Conservation (phyloP, 2,797 vertebrate species). For the Lycodopsis pacificus region DNA sequence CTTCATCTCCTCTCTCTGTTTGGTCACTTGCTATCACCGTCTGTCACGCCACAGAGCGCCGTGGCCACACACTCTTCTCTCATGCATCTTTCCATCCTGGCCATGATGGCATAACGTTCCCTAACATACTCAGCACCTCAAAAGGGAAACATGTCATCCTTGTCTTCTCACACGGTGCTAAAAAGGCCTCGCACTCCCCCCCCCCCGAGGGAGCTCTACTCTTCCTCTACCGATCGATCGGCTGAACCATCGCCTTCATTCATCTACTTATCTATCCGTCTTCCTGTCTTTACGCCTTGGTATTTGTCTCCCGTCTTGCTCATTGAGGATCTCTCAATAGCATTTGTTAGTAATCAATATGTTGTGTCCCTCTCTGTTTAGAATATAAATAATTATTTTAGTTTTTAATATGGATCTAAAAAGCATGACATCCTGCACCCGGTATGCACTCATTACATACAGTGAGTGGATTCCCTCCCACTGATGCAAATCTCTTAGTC, state of each 20-base stretch:
- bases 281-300: slow-evolving; percentile 66
- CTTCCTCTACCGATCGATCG: slow-evolving; percentile 78
- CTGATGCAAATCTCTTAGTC: slow-evolving; percentile 57
- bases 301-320: slow-evolving; percentile 61
- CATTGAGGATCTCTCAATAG: slow-evolving; percentile 54
- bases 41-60: slow-evolving; percentile 74
- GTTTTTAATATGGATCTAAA: slow-evolving; percentile 37
- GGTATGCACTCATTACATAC: slow-evolving; percentile 15
- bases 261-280: slow-evolving; percentile 72
- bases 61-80: slow-evolving; percentile 58
- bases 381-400: slow-evolving; percentile 61
- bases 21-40: slow-evolving; percentile 75
- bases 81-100: slow-evolving; percentile 60
- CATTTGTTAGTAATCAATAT: slow-evolving; percentile 61
- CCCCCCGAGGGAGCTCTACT: slow-evolving; percentile 64
- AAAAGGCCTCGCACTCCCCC: slow-evolving; percentile 64
- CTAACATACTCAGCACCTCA: slow-evolving; percentile 56
- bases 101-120: slow-evolving; percentile 46
- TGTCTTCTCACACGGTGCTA: slow-evolving; percentile 71
- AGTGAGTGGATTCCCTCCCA: slow-evolving; percentile 23
- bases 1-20: slow-evolving; percentile 76
- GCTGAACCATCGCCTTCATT: slow-evolving; percentile 66
- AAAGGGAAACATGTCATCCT: slow-evolving; percentile 75
- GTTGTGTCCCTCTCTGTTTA: slow-evolving; percentile 32
- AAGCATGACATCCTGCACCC: slow-evolving; percentile 35